Percentiles rank a stretch among this genome's conserved stretches.
phyloP scores from a whole-genome alignment of 1,140 invertebrate species.

The Alviniconcha marisindica region DNA sequence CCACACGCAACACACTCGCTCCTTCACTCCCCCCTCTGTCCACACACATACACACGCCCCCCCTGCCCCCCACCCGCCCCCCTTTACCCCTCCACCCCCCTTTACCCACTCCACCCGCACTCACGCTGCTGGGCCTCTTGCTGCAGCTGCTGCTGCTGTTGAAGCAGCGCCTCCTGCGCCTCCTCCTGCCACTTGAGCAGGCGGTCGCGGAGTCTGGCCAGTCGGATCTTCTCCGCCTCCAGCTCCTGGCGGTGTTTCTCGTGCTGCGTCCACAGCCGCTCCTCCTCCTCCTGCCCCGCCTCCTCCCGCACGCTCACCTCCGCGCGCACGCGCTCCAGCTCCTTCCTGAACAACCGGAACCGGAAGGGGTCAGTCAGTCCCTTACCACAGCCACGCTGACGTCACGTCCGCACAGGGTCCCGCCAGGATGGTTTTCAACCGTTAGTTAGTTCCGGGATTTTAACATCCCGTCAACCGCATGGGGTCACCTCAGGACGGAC shows the following conservation, averaged over 20 bases:
- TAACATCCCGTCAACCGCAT: too few species aligned
- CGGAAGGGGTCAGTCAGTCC: too few species aligned
- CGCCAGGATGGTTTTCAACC: too few species aligned
- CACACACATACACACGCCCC: background rate
- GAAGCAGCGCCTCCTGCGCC: slow-evolving; percentile 57
- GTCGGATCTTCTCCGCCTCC: slow-evolving; percentile 56
- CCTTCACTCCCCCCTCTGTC: too few species aligned
- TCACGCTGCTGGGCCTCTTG: slow-evolving; percentile 65
- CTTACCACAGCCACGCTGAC: too few species aligned
- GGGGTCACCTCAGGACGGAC: too few species aligned
- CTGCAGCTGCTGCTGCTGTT: slow-evolving; percentile 53
- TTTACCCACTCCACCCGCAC: too few species aligned
- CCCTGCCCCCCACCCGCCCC: too few species aligned
- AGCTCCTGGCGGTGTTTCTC: slow-evolving; percentile 60
- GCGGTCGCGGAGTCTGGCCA: slow-evolving; percentile 52
- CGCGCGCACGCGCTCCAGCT: slow-evolving; percentile 60
- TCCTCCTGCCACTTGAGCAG: slow-evolving; percentile 47
- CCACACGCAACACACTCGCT: background rate
- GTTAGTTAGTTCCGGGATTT: too few species aligned
- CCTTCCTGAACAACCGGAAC: slow-evolving; percentile 48
- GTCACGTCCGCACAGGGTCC: too few species aligned
- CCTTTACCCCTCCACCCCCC: background rate
- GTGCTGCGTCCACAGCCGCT: slow-evolving; percentile 65
- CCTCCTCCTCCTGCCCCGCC: slow-evolving; percentile 57
- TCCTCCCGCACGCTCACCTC: slow-evolving; percentile 62